These are phyloP conservation scores for Pangasianodon hypophthalmus DNA, from an alignment of 2,113 vertebrate genomes.

Conservation along the genomic window DNA sequence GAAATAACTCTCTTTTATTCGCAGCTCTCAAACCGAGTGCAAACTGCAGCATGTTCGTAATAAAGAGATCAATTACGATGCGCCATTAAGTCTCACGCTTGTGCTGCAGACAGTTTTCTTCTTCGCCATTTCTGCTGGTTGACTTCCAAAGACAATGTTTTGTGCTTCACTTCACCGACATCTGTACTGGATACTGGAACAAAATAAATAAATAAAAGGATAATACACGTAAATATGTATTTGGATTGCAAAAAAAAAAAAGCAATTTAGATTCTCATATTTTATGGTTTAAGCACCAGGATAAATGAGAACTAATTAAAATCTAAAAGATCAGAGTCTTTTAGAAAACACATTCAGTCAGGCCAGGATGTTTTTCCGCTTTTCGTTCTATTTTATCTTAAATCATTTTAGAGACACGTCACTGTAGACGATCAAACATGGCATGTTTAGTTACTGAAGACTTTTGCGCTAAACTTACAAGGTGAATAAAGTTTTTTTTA, in stretches of 20 bases:
- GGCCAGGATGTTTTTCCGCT: background rate
- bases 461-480: too few relatives aligned
- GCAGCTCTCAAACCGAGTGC: slow-evolving; percentile 29
- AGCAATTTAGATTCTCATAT: background rate
- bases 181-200: background rate
- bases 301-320: background rate
- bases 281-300: background rate
- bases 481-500: background rate
- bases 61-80: slow-evolving; percentile 51
- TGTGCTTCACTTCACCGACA: slow-evolving; percentile 45
- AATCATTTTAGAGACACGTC: background rate
- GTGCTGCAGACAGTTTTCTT: slow-evolving; percentile 40
- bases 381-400: background rate
- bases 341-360: background rate
- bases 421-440: too few relatives aligned
- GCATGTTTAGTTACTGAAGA: background rate
- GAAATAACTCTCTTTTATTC: slow-evolving; percentile 32
- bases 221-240: background rate
- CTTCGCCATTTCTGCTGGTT: slow-evolving; percentile 28
- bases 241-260: background rate
- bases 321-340: background rate
- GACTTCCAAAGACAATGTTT: slow-evolving; percentile 19
- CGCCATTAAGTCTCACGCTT: slow-evolving; percentile 29
- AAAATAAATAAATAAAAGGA: background rate
- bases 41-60: slow-evolving; percentile 36